Base-by-base conservation (phyloP, 2,113 vertebrate species). In the Malurus elegans region DNA sequence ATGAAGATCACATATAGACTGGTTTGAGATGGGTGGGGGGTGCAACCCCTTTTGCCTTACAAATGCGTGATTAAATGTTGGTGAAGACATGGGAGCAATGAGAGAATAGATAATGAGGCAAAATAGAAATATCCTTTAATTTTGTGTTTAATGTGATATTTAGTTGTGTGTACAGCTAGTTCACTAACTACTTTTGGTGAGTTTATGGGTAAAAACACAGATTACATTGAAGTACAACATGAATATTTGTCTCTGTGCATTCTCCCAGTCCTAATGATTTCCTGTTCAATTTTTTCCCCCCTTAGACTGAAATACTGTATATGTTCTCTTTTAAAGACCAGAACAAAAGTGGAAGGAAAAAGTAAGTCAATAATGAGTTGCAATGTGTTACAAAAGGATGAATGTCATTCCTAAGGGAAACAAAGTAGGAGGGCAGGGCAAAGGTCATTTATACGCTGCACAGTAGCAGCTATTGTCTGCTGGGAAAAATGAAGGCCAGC, bases 361-460 rank as follows among this genome's bases (percentile, higher is more conserved):
- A 94, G 61, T 72, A 60, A 95, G 79, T 71, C 88, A 96, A 88
- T 96, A 85, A 67, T 97, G 92, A 91, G 71, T 93, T 90, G 57
- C 87, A 67, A 51, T 70, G 75, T 93, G 70, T 86, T 96, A 95
- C 88, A 96, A 95, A 97, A 94, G 97, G 86, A 96, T 97, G 95
- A 98, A 98, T 98, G 92, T 80, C 97, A 98, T 98, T 98, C 97
- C 96, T 92, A 53, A 88, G 86, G 93, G 96, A 98, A 97, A 98
- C 92, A 67, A 97, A 97, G 97, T 98, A 97, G 97, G 97, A 97
- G 92, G 95, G 65, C 62, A 96, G 93, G 96, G 94, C 94, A 97
- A 83, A 98, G 98, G 97, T 97, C 97, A 62, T 97, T 97, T 95
- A 98, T 97, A 97, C 65, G 66, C 88, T 95, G 97, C 95, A 97